Conservation (phyloP, 2,113 vertebrate genomes). For the Cochlearius cochlearius region DNA sequence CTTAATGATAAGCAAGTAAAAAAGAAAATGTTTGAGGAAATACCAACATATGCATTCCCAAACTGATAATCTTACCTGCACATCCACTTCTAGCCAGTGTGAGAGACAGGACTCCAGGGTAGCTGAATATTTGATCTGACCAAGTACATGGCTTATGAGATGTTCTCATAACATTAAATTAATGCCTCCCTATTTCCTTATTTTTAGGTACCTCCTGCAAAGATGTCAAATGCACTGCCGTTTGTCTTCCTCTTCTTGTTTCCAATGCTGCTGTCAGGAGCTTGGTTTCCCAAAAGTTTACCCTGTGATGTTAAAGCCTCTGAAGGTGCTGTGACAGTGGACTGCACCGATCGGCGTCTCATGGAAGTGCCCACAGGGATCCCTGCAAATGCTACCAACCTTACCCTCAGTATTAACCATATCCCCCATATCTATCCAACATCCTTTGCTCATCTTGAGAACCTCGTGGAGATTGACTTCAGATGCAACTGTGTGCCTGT, state of each 20-base stretch:
- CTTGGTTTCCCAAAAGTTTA: constrained; percentile 88
- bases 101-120: background rate
- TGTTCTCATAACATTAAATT: background rate
- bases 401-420: constrained; percentile 91
- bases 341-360: constrained; percentile 85
- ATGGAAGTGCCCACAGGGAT: constrained; percentile 79
- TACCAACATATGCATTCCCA: background rate
- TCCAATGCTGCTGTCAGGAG: constrained; percentile 44
- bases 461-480: constrained; percentile 89
- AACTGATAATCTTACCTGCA: background rate
- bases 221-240: background rate
- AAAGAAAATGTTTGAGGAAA: background rate
- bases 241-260: constrained; percentile 52
- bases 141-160: too few relatives aligned
- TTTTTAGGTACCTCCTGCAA: constrained; percentile 47
- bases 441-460: constrained; percentile 79
- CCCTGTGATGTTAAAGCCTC: constrained; percentile 81
- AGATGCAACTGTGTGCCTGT: constrained; percentile 92
- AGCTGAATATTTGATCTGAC: background rate
- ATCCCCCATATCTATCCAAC: constrained; percentile 77
- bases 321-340: constrained; percentile 75
- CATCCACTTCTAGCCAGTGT: background rate
- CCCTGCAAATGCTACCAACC: constrained; percentile 85
- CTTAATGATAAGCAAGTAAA: background rate
- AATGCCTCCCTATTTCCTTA: background rate